A percentile compares a stretch with the other conserved stretches of the same genome.
phyloP scores from a whole-genome alignment of 2,113 vertebrate species.

The Acrocephalus arundinaceus region DNA sequence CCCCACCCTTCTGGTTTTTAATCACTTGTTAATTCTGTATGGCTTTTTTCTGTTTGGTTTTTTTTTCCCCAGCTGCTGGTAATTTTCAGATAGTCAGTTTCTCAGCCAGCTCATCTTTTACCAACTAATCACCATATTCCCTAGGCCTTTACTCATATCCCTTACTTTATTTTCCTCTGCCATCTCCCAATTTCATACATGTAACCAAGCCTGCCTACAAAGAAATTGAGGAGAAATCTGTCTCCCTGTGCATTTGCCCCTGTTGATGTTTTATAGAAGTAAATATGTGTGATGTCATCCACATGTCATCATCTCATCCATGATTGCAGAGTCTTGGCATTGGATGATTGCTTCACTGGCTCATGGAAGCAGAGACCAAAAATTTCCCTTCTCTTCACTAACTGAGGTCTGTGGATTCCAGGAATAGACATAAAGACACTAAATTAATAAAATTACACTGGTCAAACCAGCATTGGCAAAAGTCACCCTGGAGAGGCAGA shows the following conservation, averaged over 20 bases:
- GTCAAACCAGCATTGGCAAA: neutral
- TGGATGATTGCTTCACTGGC: neutral
- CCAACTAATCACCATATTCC: rapidly evolving
- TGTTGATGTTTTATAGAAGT: neutral
- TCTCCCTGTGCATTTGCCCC: neutral
- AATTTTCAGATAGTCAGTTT: neutral
- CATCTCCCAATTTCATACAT: neutral
- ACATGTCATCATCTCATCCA: neutral
- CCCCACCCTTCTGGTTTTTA: neutral
- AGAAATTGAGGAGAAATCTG: neutral
- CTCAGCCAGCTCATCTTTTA: neutral
- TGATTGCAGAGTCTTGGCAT: neutral
- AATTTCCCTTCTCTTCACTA: neutral
- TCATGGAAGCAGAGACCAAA: neutral
- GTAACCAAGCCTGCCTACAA: neutral
- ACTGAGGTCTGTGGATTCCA: neutral
- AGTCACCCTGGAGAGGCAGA: neutral
- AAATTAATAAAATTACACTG: neutral
- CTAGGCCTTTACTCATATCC: neutral
- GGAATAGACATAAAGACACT: neutral
- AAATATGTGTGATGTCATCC: neutral
- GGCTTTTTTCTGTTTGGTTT: neutral
- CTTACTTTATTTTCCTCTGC: neutral
- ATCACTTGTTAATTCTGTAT: neutral
- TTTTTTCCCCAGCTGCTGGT: neutral